Evolutionary conservation across 2,888 invertebrate genomes (phyloP), one percentile per base, ranked within the genome.

Genomic region (Eucriotettix oculatus): DNA sequence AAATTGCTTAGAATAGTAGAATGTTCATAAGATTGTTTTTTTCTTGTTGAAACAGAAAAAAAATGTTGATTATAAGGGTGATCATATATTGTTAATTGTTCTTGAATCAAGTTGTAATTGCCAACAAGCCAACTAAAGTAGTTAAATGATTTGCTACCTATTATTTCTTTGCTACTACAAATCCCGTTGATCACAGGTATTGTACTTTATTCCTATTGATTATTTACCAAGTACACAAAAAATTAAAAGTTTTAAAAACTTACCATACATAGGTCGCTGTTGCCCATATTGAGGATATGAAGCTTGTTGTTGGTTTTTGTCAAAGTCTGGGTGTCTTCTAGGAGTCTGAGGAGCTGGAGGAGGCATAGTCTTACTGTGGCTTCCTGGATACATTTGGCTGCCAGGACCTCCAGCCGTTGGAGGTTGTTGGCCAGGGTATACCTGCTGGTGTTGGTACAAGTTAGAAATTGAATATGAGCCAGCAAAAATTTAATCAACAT

Each of bases 241-340:
- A 29, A 29, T 29, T 29, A 29, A 7, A 29, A 29, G 29, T 29
- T 29, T 2, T 29, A 29, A 55, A 55, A 56, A 71, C 75, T 68
- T 76, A 84, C 84, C 82, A 76, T 84, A 85, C 70, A 82, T 77
- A 63, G 84, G 82, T 69, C 85, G 75, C 68, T 78, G 80, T 68
- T 82, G 81, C 68, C 78, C 79, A 72, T 83, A 85, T 63, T 81
- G 80, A 62, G 82, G 78, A 73, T 82, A 82, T n/a, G 68, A 67
- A 42, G 67, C 64, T 16, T 65, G 65, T 64, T 80, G 80, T 70
- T 81, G 83, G 70, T 88, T 87, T 76, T 87, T 87, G 68, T 84
- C 83, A 77, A 88, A 89, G 76, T 88, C 88, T 59, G 88, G 89
- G 78, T 88, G 89, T 69, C 89, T 78, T 67, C 88, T 79, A 54